Evolutionary conservation across 2,888 invertebrate species (phyloP), one percentile per base, ranked within the genome.

Genomic region (Epistrophella euchroma): DNA sequence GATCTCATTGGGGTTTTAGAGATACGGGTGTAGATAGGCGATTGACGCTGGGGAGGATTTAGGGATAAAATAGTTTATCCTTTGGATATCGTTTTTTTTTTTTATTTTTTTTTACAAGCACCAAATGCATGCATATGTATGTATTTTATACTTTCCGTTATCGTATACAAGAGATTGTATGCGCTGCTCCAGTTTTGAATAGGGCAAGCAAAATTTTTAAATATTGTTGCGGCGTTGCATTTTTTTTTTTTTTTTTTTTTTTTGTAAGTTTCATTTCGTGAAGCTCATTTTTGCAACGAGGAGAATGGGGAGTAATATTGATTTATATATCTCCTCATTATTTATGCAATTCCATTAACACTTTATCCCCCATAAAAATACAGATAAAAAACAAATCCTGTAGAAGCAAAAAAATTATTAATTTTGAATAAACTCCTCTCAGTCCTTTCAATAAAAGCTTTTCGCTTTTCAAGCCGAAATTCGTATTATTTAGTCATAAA

Each of bases 61-160:
- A 75, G 68, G 80, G 75, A 80, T 84, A 76, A 80, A 84, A 64
- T 84, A 75, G 84, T 55, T 84, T 84, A 85, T 80, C 80, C 75
- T 52, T 58, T 28, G 28, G 58, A 71, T 64, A 50, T 60, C 1
- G 9, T 62, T 43, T 58, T 81, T n/a, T 13, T 22, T n/a, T 52
- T 60, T 72, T 19, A 19, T 17, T 10, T 11, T 40, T 17, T 68
- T 62, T 37, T 40, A 28, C 45, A 52, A 11, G 37, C 32, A 17
- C 7, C 10, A 22, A 62, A 19, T 62, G 40, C 9, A 22, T 43
- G 52, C 4, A 62, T 35, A 10, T 17, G 17, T 17, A 32, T 43
- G 5, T 17, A 25, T 11, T 40, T 0, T 15, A 15, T 43, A 50
- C 66, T 75, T 56, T 15, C 19, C 45, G 17, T 15, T 15, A 62